A percentile compares a stretch with the other conserved stretches of the same genome.
These are phyloP conservation scores for Cryptosula pallasiana DNA, from an alignment of 2,888 invertebrate genomes.

Conservation along the genomic window DNA sequence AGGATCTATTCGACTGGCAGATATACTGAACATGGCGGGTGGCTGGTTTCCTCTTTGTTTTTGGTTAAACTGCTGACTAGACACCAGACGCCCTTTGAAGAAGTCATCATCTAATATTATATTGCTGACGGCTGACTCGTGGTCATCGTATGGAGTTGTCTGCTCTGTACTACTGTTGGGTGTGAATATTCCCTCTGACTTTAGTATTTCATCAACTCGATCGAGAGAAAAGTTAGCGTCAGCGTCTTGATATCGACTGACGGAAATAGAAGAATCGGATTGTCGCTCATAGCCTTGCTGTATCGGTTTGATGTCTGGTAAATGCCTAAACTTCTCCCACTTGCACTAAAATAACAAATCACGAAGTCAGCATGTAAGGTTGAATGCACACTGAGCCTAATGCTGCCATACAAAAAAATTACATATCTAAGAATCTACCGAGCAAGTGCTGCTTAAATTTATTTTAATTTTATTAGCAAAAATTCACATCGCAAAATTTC, in stretches of 20 bases:
- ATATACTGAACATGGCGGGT: neutral
- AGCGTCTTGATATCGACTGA: neutral
- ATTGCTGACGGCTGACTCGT: neutral
- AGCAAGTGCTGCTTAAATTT: too few relatives aligned
- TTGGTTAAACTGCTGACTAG: neutral
- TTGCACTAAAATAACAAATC: slow-evolving; percentile 15
- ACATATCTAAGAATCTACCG: too few relatives aligned
- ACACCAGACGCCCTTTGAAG: neutral
- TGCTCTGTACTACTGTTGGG: neutral
- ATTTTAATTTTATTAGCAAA: too few relatives aligned
- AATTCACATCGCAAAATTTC: too few relatives aligned
- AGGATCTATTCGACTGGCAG: neutral
- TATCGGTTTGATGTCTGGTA: slow-evolving; percentile 16
- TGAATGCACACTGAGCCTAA: too few relatives aligned
- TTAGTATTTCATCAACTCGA: slow-evolving; percentile 17
- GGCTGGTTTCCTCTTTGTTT: neutral
- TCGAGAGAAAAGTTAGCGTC: slow-evolving; percentile 17
- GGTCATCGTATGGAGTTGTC: neutral
- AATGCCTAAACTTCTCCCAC: slow-evolving; percentile 14
- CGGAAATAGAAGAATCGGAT: neutral
- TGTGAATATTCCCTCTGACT: neutral
- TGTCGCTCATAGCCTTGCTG: neutral
- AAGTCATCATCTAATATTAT: slow-evolving; percentile 2
- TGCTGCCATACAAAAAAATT: too few relatives aligned
- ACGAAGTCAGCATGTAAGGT: too few relatives aligned